A percentile compares a stretch with the other conserved stretches of the same genome.
Evolutionary conservation across 2,888 invertebrate genomes (phyloP).

Genomic region (Rhamnusium bicolor): DNA sequence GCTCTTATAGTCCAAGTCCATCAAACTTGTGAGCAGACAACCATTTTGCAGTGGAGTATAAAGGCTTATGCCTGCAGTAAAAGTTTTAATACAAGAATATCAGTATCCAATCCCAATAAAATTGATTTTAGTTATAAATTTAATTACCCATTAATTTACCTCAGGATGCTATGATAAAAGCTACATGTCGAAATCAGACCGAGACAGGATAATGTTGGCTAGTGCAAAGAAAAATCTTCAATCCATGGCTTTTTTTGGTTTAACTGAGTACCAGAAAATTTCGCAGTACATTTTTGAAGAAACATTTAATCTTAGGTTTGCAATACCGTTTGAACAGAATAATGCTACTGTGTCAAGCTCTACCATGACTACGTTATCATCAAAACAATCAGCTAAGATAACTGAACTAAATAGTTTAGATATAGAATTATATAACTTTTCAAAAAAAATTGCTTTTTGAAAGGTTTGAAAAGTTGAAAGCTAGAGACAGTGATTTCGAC

Average conservation of each 20-base stretch:
- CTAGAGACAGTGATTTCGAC: constrained; percentile 86
- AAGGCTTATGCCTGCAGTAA: no score
- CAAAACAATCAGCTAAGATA: constrained; percentile 83
- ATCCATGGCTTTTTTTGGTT: constrained; percentile 97
- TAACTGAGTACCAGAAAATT: constrained; percentile 95
- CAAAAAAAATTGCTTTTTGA: constrained; percentile 89
- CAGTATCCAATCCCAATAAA: no score
- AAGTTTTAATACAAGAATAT: no score
- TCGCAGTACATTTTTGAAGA: constrained; percentile 95
- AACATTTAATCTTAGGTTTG: constrained; percentile 92
- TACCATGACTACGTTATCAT: constrained; percentile 84
- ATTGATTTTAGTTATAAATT: no score
- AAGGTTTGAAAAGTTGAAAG: constrained; percentile 86
- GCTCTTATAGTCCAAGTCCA: no score
- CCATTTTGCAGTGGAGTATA: no score
- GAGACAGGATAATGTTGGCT: constrained; percentile 89
- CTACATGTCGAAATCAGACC: constrained; percentile 81
- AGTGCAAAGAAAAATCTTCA: constrained; percentile 96
- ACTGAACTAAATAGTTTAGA: constrained; percentile 90
- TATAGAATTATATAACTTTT: constrained; percentile 93
- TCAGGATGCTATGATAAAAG: constrained; percentile 91
- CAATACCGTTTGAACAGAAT: constrained; percentile 92
- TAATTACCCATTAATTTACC: constrained; percentile 20
- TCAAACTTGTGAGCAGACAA: no score
- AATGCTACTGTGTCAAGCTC: constrained; percentile 91